Percentiles rank a stretch among this genome's conserved stretches.
Evolutionary conservation across 2,797 vertebrate genomes (phyloP).

Genomic region (Taeniopygia guttata): DNA sequence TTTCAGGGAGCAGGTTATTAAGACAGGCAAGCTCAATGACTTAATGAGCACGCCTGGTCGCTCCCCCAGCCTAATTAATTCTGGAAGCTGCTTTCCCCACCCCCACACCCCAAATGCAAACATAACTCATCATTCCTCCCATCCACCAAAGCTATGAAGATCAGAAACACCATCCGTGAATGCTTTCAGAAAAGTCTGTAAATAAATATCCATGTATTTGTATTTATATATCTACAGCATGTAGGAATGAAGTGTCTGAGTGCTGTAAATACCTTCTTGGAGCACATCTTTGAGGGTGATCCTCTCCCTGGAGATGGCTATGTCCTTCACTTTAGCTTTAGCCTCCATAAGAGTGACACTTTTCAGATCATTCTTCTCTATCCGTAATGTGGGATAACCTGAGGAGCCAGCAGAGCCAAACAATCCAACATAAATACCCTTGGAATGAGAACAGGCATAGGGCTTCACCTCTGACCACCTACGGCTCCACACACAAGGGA

Average conservation of each 20-base stretch:
- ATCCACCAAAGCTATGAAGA: not conserved
- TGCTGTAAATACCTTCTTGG: slow-evolving; percentile 88
- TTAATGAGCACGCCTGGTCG: not conserved
- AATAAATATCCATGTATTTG: not conserved
- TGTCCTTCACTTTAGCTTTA: slow-evolving; percentile 97
- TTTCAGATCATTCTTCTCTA: slow-evolving; percentile 98
- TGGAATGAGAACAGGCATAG: not conserved
- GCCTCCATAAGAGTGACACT: slow-evolving; percentile 96
- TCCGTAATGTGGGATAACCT: slow-evolving; percentile 95
- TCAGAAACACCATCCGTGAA: not conserved
- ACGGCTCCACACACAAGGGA: not conserved
- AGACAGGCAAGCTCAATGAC: not conserved
- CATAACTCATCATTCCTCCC: not conserved
- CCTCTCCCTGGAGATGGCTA: slow-evolving; percentile 94
- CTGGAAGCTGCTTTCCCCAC: not conserved
- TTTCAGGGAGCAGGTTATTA: not conserved
- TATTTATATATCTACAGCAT: fast-evolving
- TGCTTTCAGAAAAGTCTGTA: not conserved
- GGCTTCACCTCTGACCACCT: slow-evolving; percentile 12
- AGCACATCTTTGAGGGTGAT: slow-evolving; percentile 94
- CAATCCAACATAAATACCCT: slow-evolving; percentile 80
- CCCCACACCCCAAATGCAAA: not conserved
- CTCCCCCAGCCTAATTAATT: not conserved
- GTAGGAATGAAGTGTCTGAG: not conserved
- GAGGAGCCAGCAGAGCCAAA: slow-evolving; percentile 81